Evolutionary conservation across 30 jellyfish, hydroid and myxozoan genomes (phyloP), one percentile per base, ranked within the genome.

Genomic region (Morbakka virulenta): DNA sequence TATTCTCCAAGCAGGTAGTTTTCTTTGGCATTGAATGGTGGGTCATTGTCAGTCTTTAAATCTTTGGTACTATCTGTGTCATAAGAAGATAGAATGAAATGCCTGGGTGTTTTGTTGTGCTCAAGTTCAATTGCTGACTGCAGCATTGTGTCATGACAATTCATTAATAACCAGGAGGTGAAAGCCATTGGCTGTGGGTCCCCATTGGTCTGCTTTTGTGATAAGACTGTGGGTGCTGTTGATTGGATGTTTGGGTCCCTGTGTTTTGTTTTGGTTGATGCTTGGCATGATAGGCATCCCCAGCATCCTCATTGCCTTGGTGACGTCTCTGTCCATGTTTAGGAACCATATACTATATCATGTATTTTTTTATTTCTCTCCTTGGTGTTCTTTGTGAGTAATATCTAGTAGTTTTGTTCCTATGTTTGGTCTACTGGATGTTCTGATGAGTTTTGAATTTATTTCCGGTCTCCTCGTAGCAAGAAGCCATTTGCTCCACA

Each of bases 131-230:
- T 65, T 65, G 77, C 27, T 70, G 25, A 65, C 69, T 13, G 77
- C 77, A 6, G 32, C 77, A 13, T 65, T 70, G 9, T 67, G 77
- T n/a, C 32, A 65, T 65, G 71, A 12, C 9, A 24, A 65, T 65
- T 65, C 77, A 24, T 24, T 65, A 12, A 65, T 70, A 13, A 65
- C 77, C 69, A 65, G 77, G 70, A 65, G 77, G 23, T 65, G 77
- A 21, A 65, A 13, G 68, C 77, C 77, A 24, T 65, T 70, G 4
- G 77, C 23, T 4, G 77, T 65, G 27, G 69, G 77, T 13, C 17
- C 77, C 77, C 77, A 65, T 13, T 65, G 77, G 32, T 65, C 77
- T 65, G 77, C 69, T 65, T 65, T 70, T 65, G 69, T 70, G 71
- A 65, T 65, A 65, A 70, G 21, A 24, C 77, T n/a, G 27, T 70